Percentiles rank a stretch among this genome's conserved stretches.
Evolutionary conservation across 2,113 vertebrate genomes (phyloP).

Genomic region (Sorex fumeus): DNA sequence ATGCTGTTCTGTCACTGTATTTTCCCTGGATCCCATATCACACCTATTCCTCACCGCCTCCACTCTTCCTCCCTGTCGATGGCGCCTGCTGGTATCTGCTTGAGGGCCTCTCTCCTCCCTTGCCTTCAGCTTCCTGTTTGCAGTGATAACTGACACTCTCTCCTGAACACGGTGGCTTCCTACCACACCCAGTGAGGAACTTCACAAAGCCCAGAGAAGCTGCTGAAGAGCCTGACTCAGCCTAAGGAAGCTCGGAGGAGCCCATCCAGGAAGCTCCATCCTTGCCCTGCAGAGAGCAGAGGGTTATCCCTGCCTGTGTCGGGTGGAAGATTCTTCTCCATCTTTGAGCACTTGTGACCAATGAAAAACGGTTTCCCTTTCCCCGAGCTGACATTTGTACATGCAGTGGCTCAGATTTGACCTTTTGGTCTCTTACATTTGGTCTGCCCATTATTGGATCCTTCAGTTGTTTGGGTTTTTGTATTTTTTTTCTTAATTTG

Average conservation of each 20-base stretch:
- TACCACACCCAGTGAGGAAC: not conserved
- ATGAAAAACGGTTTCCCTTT: not conserved
- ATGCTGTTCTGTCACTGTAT: not conserved
- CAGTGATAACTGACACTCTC: not conserved
- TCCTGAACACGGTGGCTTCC: not conserved
- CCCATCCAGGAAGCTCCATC: not conserved
- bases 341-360: not conserved
- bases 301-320: not conserved
- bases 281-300: not conserved
- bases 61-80: not conserved
- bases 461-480: not conserved
- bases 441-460: not conserved
- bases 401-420: not conserved
- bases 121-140: not conserved
- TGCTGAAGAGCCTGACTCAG: not conserved
- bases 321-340: not conserved
- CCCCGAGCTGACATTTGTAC: not conserved
- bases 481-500: slow-evolving; percentile 3
- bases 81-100: too few relatives aligned
- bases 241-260: not conserved
- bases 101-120: not conserved
- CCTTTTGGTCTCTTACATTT: too few relatives aligned
- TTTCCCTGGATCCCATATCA: not conserved
- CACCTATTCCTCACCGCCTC: not conserved
- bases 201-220: slow-evolving; percentile 13